Evolutionary conservation across 2,888 invertebrate species (phyloP).

Genomic region (Dysmachus trigonus): DNA sequence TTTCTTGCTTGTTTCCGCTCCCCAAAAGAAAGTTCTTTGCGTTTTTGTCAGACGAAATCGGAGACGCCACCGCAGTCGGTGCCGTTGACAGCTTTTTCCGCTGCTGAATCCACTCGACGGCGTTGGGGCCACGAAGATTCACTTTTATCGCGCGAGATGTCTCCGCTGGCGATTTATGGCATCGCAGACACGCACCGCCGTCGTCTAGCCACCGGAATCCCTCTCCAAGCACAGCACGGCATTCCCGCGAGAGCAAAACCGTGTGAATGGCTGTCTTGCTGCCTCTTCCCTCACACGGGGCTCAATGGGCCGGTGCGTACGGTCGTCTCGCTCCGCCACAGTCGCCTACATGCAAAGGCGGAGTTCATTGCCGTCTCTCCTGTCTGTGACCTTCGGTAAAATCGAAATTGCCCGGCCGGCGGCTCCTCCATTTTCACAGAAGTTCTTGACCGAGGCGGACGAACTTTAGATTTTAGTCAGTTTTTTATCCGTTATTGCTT

Average conservation of each 20-base stretch:
- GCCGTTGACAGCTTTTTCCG: neutral
- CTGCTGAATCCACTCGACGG: neutral
- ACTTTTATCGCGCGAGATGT: neutral
- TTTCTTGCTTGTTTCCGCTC: neutral
- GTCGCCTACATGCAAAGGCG: neutral
- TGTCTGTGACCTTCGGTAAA: constrained; percentile 23
- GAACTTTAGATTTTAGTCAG: neutral
- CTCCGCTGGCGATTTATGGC: neutral
- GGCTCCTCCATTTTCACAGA: constrained; percentile 25
- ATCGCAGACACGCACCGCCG: neutral
- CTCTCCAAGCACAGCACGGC: neutral
- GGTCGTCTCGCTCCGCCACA: neutral
- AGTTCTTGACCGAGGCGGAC: constrained; percentile 6
- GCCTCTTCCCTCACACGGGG: neutral
- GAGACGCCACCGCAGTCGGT: neutral
- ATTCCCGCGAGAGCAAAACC: neutral
- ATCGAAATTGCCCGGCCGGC: constrained; percentile 17
- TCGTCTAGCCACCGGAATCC: neutral
- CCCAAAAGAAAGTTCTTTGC: neutral
- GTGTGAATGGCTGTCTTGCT: neutral
- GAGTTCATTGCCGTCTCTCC: constrained; percentile 23
- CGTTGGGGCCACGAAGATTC: neutral
- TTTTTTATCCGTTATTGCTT: neutral
- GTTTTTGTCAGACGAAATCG: neutral
- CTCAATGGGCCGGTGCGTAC: neutral